These are phyloP conservation scores for Allacma fusca DNA, from an alignment of 2,888 invertebrate genomes.

Conservation along the genomic window DNA sequence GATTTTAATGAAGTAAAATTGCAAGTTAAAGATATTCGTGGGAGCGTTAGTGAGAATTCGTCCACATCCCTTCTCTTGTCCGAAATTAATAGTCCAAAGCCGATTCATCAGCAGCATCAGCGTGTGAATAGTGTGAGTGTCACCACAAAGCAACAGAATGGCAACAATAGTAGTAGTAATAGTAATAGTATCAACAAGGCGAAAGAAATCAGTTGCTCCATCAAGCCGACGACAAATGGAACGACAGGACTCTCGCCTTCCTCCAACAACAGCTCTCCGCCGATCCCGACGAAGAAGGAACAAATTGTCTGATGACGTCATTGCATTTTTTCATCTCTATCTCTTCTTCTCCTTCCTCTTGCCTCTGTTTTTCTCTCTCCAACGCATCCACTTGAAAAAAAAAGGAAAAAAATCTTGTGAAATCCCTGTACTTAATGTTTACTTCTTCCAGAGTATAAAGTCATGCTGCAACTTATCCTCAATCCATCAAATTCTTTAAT, in stretches of 20 bases:
- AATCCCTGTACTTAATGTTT: no score
- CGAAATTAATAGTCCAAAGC: conserved; percentile 55
- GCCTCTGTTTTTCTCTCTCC: neutral
- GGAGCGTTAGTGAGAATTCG: conserved; percentile 61
- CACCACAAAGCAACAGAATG: conserved; percentile 47
- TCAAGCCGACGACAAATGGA: conserved; percentile 55
- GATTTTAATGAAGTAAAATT: conserved; percentile 64
- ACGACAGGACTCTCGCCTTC: conserved; percentile 49
- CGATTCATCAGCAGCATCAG: conserved; percentile 51
- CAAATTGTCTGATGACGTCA: conserved; percentile 61
- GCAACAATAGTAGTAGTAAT: conserved; percentile 46
- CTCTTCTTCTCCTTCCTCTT: conserved; percentile 19
- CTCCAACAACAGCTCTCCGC: conserved; percentile 49
- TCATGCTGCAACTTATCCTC: no score
- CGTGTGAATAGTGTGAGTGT: conserved; percentile 50
- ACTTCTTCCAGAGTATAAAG: no score
- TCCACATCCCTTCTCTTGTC: conserved; percentile 59
- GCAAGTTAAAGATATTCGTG: conserved; percentile 61
- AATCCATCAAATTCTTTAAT: no score
- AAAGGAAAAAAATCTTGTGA: no score
- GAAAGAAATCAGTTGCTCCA: conserved; percentile 42
- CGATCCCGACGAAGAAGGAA: conserved; percentile 61
- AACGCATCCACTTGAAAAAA: neutral
- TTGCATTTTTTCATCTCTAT: conserved; percentile 10
- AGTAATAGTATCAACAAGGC: conserved; percentile 40